These are phyloP conservation scores for Patiria pectinifera DNA, from an alignment of 53 echinoderm and acorn worm genomes.

Conservation along the genomic window DNA sequence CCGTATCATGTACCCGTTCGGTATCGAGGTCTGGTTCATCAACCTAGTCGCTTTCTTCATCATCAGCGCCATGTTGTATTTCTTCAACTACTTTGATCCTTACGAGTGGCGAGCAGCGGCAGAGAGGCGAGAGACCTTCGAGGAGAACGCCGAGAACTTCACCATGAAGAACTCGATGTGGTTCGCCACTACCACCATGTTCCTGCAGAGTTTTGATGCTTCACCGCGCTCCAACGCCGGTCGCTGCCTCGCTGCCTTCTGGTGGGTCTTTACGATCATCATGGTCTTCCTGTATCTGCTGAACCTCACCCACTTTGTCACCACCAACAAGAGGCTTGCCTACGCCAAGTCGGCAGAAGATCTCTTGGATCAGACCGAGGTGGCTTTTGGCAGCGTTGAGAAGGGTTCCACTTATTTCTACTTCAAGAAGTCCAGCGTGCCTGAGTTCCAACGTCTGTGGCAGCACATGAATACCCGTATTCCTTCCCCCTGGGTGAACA, in stretches of 20 bases:
- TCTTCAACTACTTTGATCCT: slow-evolving; percentile 94
- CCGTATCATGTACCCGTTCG: slow-evolving; percentile 95
- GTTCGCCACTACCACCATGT: slow-evolving; percentile 89
- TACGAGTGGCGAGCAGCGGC: slow-evolving; percentile 97
- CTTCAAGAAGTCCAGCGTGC: slow-evolving; percentile 88
- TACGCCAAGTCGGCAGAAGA: slow-evolving; percentile 74
- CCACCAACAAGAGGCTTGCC: slow-evolving; percentile 85
- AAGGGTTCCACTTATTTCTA: slow-evolving; percentile 90
- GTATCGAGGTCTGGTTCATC: slow-evolving; percentile 96
- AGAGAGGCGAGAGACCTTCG: slow-evolving; percentile 84
- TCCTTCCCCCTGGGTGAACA: slow-evolving; percentile 77
- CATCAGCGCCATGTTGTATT: slow-evolving; percentile 79
- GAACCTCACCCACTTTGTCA: slow-evolving; percentile 92
- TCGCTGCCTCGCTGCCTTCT: slow-evolving; percentile 88
- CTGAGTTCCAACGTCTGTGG: slow-evolving; percentile 93
- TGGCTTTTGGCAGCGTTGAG: slow-evolving; percentile 86
- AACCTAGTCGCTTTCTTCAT: slow-evolving; percentile 84
- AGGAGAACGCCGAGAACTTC: slow-evolving; percentile 94
- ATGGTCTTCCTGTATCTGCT: slow-evolving; percentile 96
- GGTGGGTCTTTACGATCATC: slow-evolving; percentile 96
- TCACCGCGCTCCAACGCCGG: slow-evolving; percentile 94
- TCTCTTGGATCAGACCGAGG: slow-evolving; percentile 84
- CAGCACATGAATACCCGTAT: slow-evolving; percentile 83
- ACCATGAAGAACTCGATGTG: slow-evolving; percentile 94
- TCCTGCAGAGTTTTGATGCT: slow-evolving; percentile 93